Evolutionary conservation across 2,797 vertebrate species (phyloP).

Genomic region (Acanthis flammea): DNA sequence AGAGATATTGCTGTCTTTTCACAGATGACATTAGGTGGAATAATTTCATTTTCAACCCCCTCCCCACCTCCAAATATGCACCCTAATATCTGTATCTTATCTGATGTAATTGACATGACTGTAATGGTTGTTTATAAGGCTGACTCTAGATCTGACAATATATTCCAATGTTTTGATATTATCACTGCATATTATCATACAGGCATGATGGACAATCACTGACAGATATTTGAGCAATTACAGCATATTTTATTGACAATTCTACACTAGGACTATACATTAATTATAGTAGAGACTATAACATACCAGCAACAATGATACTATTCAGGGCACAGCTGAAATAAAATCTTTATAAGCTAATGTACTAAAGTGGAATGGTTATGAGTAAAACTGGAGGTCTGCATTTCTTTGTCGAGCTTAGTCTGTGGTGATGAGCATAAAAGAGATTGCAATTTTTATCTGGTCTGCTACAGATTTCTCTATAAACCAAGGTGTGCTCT

Average conservation of each 20-base stretch:
- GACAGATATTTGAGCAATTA: constrained; percentile 54
- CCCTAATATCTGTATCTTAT: constrained; percentile 39
- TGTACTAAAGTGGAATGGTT: neutral
- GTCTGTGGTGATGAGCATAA: neutral
- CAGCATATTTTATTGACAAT: constrained; percentile 52
- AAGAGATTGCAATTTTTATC: neutral
- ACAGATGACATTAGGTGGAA: constrained; percentile 48
- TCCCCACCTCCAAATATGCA: neutral
- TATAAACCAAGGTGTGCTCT: neutral
- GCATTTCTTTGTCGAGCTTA: neutral
- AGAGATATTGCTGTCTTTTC: constrained; percentile 53
- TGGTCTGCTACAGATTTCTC: neutral
- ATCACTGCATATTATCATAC: constrained; percentile 1
- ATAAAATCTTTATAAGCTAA: constrained; percentile 22
- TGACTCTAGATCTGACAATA: constrained; percentile 40
- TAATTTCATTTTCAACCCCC: constrained; percentile 43
- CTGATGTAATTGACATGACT: constrained; percentile 46
- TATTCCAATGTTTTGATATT: constrained; percentile 54
- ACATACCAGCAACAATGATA: neutral
- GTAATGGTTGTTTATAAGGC: constrained; percentile 49
- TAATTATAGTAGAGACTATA: constrained; percentile 34
- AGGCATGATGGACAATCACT: constrained; percentile 45
- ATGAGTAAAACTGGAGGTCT: neutral
- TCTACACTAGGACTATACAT: constrained; percentile 1
- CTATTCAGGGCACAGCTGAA: neutral